Evolutionary conservation across 2,888 invertebrate species (phyloP).

Genomic region (Brachylomia viminalis): DNA sequence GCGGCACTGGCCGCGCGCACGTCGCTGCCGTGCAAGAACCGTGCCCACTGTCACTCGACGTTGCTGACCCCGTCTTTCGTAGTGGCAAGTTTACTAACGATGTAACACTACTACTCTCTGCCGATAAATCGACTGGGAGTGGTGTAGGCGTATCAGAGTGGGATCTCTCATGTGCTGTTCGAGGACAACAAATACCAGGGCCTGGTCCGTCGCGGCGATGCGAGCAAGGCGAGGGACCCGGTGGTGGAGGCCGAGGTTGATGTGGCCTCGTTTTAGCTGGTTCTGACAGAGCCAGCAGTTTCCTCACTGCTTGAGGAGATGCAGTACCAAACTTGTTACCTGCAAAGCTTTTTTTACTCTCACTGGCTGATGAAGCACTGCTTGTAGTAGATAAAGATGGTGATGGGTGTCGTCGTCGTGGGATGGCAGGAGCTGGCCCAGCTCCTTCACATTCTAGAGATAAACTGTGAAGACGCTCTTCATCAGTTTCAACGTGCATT

Average conservation of each 20-base stretch:
- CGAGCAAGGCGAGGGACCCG: conserved; percentile 92
- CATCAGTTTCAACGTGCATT: conserved; percentile 97
- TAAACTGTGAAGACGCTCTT: conserved; percentile 96
- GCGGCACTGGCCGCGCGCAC: conserved; percentile 92
- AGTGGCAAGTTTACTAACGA: conserved; percentile 97
- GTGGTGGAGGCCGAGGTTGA: conserved; percentile 93
- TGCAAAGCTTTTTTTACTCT: conserved; percentile 91
- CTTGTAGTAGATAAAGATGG: conserved; percentile 98
- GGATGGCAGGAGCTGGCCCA: conserved; percentile 91
- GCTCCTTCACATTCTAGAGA: conserved; percentile 97
- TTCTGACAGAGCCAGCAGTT: conserved; percentile 97
- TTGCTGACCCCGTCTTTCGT: conserved; percentile 97
- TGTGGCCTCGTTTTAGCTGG: conserved; percentile 96
- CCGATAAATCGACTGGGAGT: conserved; percentile 96
- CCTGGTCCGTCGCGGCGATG: conserved; percentile 92
- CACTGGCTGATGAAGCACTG: conserved; percentile 96
- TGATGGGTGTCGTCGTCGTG: conserved; percentile 96
- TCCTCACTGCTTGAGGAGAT: conserved; percentile 99
- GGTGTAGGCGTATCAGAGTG: conserved; percentile 97
- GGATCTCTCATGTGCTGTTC: conserved; percentile 96
- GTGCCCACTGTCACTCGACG: conserved; percentile 97
- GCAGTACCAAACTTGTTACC: conserved; percentile 96
- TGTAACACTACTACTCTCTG: conserved; percentile 98
- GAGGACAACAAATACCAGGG: conserved; percentile 82
- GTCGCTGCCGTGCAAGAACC: conserved; percentile 92